A percentile compares a stretch with the other conserved stretches of the same genome.
Evolutionary conservation across 2,888 invertebrate species (phyloP).

Genomic region (Pomacea canaliculata): DNA sequence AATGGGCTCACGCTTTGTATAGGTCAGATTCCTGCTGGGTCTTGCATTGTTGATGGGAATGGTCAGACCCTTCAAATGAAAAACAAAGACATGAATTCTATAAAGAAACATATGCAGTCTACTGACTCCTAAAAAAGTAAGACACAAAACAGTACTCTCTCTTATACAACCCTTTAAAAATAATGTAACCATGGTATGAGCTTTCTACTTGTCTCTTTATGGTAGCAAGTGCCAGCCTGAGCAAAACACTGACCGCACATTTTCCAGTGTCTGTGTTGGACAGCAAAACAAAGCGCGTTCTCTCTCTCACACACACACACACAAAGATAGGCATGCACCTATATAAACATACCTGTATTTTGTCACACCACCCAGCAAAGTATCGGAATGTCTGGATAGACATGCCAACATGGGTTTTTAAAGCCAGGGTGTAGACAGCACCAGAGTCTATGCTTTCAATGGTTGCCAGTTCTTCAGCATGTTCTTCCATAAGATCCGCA

Average conservation of each 20-base stretch:
- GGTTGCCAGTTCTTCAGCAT: conserved; percentile 94
- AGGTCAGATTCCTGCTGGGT: conserved; percentile 89
- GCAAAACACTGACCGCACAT: no score
- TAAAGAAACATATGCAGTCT: no score
- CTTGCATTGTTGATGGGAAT: conserved; percentile 93
- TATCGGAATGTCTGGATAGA: conserved; percentile 97
- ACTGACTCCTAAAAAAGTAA: neutral
- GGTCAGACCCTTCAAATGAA: conserved; percentile 76
- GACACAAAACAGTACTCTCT: no score
- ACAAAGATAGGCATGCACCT: no score
- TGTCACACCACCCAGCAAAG: conserved; percentile 97
- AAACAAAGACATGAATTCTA: no score
- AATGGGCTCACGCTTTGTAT: conserved; percentile 91
- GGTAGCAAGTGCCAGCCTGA: no score
- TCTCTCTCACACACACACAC: no score
- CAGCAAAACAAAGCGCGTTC: no score
- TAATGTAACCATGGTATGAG: no score
- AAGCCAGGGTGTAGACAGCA: conserved; percentile 94
- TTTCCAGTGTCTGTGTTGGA: no score
- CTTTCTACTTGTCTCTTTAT: no score
- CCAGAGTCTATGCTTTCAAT: conserved; percentile 94
- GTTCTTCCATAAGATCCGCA: conserved; percentile 94
- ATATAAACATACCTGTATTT: conserved; percentile 77
- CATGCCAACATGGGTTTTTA: conserved; percentile 98
- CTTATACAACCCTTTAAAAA: no score